A percentile compares a stretch with the other conserved stretches of the same genome.
phyloP scores from a whole-genome alignment of 2,797 vertebrate genomes.

The Spinibarbus caldwelli region DNA sequence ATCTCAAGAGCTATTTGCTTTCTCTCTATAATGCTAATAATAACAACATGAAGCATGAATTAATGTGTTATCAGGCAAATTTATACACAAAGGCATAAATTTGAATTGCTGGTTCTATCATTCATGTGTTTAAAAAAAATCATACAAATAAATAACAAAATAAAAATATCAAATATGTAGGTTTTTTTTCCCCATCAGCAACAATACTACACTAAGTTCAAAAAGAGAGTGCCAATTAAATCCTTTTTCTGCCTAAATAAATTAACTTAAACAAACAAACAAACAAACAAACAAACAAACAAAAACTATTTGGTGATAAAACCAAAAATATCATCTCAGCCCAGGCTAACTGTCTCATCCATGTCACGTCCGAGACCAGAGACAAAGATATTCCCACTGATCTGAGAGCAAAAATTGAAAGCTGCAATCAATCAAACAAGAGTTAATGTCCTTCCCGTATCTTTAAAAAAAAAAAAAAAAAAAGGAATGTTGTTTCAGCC shows the following conservation, averaged over 20 bases:
- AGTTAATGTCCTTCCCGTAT: conserved; percentile 35
- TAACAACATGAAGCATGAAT: conserved; percentile 37
- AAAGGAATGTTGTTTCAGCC: conserved; percentile 2
- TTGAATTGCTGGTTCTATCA: not conserved
- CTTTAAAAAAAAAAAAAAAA: conserved; percentile 5
- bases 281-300: no score
- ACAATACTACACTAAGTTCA: not conserved
- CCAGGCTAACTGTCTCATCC: not conserved
- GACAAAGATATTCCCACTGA: conserved; percentile 30
- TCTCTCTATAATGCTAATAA: conserved; percentile 37
- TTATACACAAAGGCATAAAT: not conserved
- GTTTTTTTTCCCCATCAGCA: not conserved
- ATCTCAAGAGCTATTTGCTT: conserved; percentile 26
- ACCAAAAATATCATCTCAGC: not conserved
- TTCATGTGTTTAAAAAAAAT: not conserved
- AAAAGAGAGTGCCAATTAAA: not conserved
- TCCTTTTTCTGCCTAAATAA: not conserved
- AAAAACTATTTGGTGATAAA: not conserved
- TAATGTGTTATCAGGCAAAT: conserved; percentile 3
- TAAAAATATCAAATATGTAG: not conserved
- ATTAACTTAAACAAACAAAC: not conserved
- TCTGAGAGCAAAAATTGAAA: conserved; percentile 17
- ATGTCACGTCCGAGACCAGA: conserved; percentile 18
- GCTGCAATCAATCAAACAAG: conserved; percentile 37
- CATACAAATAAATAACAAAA: not conserved